Percentiles rank a stretch among this genome's conserved stretches.
Conservation (phyloP, 2,888 invertebrate genomes). For the Aspidiotus rigidus region DNA sequence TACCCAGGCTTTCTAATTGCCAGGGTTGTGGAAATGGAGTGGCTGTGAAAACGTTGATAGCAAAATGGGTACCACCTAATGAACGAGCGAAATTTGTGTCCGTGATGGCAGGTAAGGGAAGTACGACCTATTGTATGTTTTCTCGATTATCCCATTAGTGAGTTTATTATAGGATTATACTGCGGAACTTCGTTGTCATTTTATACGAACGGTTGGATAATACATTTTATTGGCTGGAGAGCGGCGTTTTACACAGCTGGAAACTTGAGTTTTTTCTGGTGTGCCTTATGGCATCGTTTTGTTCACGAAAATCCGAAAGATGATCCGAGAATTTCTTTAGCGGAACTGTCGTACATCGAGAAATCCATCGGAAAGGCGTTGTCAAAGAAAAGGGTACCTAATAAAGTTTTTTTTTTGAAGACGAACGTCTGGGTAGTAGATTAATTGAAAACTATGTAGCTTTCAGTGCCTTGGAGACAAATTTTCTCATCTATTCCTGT, state of each 20-base stretch:
- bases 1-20: neutral
- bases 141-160: too few relatives aligned
- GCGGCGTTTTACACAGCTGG: constrained; percentile 60
- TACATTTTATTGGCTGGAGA: constrained; percentile 58
- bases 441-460: constrained; percentile 38
- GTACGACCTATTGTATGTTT: constrained; percentile 38
- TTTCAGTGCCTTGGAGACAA: constrained; percentile 52
- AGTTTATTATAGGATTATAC: too few relatives aligned
- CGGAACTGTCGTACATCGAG: too few relatives aligned
- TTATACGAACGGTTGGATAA: constrained; percentile 59
- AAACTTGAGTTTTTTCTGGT: neutral
- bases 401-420: too few relatives aligned
- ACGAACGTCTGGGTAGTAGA: too few relatives aligned
- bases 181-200: constrained; percentile 52
- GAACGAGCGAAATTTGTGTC: constrained; percentile 63
- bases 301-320: too few relatives aligned
- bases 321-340: too few relatives aligned
- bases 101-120: constrained; percentile 48
- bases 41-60: constrained; percentile 72
- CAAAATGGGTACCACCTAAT: constrained; percentile 69
- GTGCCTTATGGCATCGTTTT: too few relatives aligned
- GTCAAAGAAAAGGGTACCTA: too few relatives aligned
- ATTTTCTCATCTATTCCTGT: constrained; percentile 53
- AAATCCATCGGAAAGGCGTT: too few relatives aligned
- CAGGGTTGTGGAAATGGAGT: constrained; percentile 51